A percentile compares a stretch with the other conserved stretches of the same genome.
Evolutionary conservation across 2,113 vertebrate species (phyloP).

Genomic region (Muntiacus reevesi): DNA sequence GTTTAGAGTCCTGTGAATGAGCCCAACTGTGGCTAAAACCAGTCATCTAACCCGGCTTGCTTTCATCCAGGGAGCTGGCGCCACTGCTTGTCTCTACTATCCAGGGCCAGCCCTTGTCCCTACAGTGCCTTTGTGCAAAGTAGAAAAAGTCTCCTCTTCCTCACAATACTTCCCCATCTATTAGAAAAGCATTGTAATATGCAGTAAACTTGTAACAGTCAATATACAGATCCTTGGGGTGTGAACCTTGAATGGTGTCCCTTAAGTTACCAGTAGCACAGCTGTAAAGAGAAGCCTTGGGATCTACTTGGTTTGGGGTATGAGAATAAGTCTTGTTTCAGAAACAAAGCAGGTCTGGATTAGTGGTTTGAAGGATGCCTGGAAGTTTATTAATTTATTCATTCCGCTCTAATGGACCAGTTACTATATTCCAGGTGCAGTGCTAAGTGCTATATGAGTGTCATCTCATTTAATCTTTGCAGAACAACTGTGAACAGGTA

Average conservation of each 20-base stretch:
- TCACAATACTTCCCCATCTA: background rate
- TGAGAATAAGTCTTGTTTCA: background rate
- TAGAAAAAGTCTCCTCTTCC: background rate
- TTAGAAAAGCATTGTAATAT: background rate
- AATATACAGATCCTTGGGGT: background rate
- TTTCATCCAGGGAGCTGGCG: constrained; percentile 49
- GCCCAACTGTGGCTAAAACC: background rate
- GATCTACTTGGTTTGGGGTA: background rate
- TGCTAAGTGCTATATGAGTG: background rate
- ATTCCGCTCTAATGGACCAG: background rate
- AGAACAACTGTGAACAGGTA: background rate
- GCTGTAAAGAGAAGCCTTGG: background rate
- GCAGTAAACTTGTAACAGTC: background rate
- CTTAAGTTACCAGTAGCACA: background rate
- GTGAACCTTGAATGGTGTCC: background rate
- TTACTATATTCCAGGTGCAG: background rate
- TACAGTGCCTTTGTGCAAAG: constrained; percentile 18
- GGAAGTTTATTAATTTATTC: background rate
- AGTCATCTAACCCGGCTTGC: background rate
- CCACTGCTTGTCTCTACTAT: background rate
- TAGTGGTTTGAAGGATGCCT: background rate
- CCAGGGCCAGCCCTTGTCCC: background rate
- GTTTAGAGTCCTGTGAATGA: constrained; percentile 32
- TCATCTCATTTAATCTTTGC: background rate
- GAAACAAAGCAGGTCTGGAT: background rate